A percentile compares a stretch with the other conserved stretches of the same genome.
Evolutionary conservation across 2,888 invertebrate species (phyloP).

Genomic region (Zygogramma bicolorata): DNA sequence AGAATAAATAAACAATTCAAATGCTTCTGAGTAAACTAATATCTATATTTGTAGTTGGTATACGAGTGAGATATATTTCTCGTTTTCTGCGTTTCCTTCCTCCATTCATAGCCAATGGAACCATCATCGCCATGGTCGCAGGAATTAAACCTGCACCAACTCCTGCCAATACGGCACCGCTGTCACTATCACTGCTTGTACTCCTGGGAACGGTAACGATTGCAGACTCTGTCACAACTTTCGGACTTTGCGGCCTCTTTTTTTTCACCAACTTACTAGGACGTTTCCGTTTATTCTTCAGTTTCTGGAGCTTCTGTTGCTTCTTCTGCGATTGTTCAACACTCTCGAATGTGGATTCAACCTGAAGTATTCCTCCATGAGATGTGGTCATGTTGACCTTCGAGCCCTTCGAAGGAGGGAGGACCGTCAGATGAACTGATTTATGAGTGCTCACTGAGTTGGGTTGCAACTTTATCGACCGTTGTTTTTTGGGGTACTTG

Average conservation of each 20-base stretch:
- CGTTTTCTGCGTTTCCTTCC: constrained; percentile 62
- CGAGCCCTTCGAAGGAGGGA: constrained; percentile 76
- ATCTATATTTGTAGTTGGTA: constrained; percentile 22
- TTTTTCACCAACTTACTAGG: constrained; percentile 37
- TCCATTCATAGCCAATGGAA: constrained; percentile 81
- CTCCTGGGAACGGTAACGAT: constrained; percentile 45
- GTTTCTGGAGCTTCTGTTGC: constrained; percentile 62
- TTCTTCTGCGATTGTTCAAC: constrained; percentile 73
- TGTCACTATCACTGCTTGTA: constrained; percentile 64
- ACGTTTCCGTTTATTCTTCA: constrained; percentile 32
- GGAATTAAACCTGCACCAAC: constrained; percentile 85
- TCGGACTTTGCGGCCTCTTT: constrained; percentile 32
- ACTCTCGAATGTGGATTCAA: constrained; percentile 78
- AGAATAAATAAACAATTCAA: constrained; percentile 36
- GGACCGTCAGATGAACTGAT: constrained; percentile 74
- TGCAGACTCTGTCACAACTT: constrained; percentile 31
- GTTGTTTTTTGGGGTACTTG: constrained; percentile 67
- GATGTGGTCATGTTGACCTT: constrained; percentile 75
- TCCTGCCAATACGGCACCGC: constrained; percentile 77
- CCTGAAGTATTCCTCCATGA: constrained; percentile 81
- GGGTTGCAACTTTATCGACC: constrained; percentile 57
- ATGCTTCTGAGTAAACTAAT: constrained; percentile 35
- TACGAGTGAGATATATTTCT: constrained; percentile 5
- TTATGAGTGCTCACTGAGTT: constrained; percentile 56
- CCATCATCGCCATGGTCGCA: constrained; percentile 84